Evolutionary conservation across 2,888 invertebrate species (phyloP).

Genomic region (Sepiola atlantica): DNA sequence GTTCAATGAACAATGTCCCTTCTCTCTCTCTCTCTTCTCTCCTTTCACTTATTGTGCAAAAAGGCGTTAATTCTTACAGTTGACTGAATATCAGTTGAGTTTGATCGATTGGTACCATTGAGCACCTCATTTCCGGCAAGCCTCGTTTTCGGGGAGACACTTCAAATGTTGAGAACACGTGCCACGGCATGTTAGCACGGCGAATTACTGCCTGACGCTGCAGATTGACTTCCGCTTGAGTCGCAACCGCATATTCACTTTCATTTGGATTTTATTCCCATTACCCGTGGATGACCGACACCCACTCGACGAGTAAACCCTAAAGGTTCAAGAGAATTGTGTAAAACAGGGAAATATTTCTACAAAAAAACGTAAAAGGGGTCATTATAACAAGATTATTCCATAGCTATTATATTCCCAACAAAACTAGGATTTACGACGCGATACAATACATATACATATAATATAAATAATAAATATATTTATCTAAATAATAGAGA

Average conservation of each 20-base stretch:
- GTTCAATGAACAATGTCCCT: background rate
- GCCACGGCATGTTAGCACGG: constrained; percentile 37
- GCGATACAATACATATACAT: background rate
- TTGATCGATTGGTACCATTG: constrained; percentile 32
- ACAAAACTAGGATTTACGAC: background rate
- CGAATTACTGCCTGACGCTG: constrained; percentile 44
- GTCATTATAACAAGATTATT: constrained; percentile 8
- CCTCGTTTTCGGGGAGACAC: background rate
- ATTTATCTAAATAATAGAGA: no score
- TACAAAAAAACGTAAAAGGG: background rate
- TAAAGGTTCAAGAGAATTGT: background rate
- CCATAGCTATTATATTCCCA: background rate
- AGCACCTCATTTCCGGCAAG: constrained; percentile 36
- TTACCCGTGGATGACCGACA: background rate
- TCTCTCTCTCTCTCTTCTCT: background rate
- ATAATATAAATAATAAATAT: background rate
- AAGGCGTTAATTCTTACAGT: constrained; percentile 2
- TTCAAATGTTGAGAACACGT: constrained; percentile 45
- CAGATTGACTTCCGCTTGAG: constrained; percentile 41
- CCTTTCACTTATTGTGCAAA: background rate
- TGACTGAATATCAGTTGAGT: background rate
- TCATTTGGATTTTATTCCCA: background rate
- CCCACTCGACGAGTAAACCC: background rate
- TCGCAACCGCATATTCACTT: constrained; percentile 33
- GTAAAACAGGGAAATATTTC: background rate